A percentile compares a stretch with the other conserved stretches of the same genome.
phyloP scores from a whole-genome alignment of 2,113 vertebrate species.

The Prunella fulvescens region DNA sequence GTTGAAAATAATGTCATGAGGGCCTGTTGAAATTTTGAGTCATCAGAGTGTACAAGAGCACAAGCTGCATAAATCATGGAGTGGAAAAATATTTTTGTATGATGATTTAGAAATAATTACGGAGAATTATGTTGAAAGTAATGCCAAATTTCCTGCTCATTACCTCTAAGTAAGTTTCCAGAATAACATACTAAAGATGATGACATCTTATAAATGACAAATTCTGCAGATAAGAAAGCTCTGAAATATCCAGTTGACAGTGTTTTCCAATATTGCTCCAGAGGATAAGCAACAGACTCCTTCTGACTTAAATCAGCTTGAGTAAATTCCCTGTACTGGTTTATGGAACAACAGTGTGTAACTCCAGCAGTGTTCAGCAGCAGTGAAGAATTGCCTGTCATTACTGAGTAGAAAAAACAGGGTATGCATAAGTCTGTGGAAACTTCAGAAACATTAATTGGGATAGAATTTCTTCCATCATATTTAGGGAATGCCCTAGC shows the following conservation, averaged over 20 bases:
- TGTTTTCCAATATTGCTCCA: slow-evolving; percentile 19
- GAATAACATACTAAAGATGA: slow-evolving; percentile 37
- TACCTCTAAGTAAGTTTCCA: slow-evolving; percentile 52
- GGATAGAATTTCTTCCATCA: not conserved
- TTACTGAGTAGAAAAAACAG: not conserved
- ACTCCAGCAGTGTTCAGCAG: not conserved
- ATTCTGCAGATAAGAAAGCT: slow-evolving; percentile 26
- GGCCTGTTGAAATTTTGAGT: slow-evolving; percentile 57
- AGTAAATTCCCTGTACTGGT: not conserved
- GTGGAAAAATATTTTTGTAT: slow-evolving; percentile 57
- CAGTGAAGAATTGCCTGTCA: not conserved
- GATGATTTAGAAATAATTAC: slow-evolving; percentile 53
- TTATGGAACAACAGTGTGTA: not conserved
- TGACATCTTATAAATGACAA: slow-evolving; percentile 22
- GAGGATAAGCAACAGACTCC: not conserved
- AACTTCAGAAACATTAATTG: not conserved
- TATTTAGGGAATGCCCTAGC: not conserved
- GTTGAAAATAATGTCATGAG: slow-evolving; percentile 16
- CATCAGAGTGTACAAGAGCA: slow-evolving; percentile 46
- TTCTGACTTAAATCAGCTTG: not conserved
- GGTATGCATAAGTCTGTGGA: not conserved
- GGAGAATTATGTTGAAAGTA: slow-evolving; percentile 47
- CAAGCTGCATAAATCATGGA: slow-evolving; percentile 41
- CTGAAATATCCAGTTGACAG: slow-evolving; percentile 1
- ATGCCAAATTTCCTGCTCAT: slow-evolving; percentile 53